A percentile compares a stretch with the other conserved stretches of the same genome.
These are phyloP conservation scores for Notolepis coatsorum DNA, from an alignment of 2,797 vertebrate genomes.

Conservation along the genomic window DNA sequence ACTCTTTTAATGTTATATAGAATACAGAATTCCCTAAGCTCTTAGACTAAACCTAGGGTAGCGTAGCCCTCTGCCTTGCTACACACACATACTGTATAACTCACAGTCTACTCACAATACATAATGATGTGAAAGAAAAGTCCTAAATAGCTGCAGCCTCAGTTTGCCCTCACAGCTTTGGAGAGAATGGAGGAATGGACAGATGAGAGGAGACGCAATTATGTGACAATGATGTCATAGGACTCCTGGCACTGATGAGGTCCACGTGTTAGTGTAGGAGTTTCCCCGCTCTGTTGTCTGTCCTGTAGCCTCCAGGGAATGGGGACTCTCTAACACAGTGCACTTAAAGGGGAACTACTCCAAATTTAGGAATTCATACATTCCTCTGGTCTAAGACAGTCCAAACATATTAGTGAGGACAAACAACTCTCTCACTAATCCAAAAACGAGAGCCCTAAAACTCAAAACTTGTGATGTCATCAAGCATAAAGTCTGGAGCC, in stretches of 20 bases:
- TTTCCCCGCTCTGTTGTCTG: constrained; percentile 32
- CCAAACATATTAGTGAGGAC: background rate
- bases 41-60: too few relatives aligned
- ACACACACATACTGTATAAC: too few relatives aligned
- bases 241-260: constrained; percentile 67
- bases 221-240: constrained; percentile 79
- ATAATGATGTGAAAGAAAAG: constrained; percentile 33
- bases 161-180: constrained; percentile 46
- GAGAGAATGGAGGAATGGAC: constrained; percentile 33
- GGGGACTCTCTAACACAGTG: background rate
- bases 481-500: too few relatives aligned
- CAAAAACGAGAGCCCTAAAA: too few relatives aligned
- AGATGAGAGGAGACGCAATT: constrained; percentile 62
- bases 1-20: too few relatives aligned
- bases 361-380: background rate
- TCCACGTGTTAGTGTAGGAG: constrained; percentile 62
- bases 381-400: too few relatives aligned
- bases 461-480: too few relatives aligned
- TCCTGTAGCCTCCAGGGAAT: constrained; percentile 21
- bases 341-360: too few relatives aligned
- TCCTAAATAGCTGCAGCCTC: constrained; percentile 51
- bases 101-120: constrained; percentile 25
- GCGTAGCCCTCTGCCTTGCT: too few relatives aligned
- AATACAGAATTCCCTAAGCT: too few relatives aligned
- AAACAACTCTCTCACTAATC: background rate